Conservation (phyloP, 2,888 invertebrate genomes). For the Drosophila colorata region DNA sequence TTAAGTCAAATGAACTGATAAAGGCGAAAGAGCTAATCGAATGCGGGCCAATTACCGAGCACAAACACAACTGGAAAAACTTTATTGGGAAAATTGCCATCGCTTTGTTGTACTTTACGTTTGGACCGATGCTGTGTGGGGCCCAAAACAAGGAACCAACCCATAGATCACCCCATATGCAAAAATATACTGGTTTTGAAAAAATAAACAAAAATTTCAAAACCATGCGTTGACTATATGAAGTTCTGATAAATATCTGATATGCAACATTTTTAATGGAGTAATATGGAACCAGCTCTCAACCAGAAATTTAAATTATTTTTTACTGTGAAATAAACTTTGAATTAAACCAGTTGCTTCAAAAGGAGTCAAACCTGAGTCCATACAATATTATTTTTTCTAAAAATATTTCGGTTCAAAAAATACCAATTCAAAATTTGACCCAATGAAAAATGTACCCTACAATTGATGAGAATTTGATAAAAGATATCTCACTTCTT, state of each 20-base stretch:
- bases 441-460: too few species aligned
- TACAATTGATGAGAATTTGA: too few species aligned
- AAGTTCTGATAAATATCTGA: background rate
- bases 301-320: too few species aligned
- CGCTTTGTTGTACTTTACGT: background rate
- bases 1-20: constrained; percentile 53
- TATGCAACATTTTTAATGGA: too few species aligned
- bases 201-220: background rate
- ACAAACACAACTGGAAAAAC: constrained; percentile 16
- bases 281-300: background rate
- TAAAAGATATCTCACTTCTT: too few species aligned
- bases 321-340: too few species aligned
- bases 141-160: background rate
- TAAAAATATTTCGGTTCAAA: too few species aligned
- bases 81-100: constrained; percentile 27
- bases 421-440: too few species aligned
- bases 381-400: too few species aligned
- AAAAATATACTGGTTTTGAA: background rate
- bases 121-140: background rate
- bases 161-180: too few species aligned
- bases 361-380: too few species aligned
- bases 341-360: background rate
- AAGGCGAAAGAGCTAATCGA: constrained; percentile 21
- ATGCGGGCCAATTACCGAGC: constrained; percentile 37
- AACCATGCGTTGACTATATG: too few species aligned